Evolutionary conservation across 2,888 invertebrate genomes (phyloP), one percentile per base, ranked within the genome.

Genomic region (Platycheirus albimanus): DNA sequence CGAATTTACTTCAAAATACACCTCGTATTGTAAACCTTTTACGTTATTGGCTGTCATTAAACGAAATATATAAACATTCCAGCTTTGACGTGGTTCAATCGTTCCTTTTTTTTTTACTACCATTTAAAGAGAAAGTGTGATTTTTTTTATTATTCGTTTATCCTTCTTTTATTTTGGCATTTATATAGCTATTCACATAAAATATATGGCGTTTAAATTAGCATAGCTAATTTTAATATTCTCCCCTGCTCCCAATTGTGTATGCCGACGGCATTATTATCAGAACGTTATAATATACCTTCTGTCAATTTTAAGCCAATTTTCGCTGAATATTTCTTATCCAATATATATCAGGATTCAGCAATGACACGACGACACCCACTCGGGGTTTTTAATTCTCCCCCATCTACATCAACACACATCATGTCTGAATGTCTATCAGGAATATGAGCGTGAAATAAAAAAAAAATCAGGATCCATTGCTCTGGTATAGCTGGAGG

Each of bases 281-380:
- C 74, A 41, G 33, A 30, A 30, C 54, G 51, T 41, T 58, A 41
- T 58, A 33, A 33, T 33, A 4, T 8, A 33, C 30, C 30, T 8
- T 41, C 45, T 69, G 49, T 33, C 74, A 79, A 79, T 74, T 79
- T 79, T 72, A 74, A 79, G 74, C 66, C 74, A 79, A 79, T 74
- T 79, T 75, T 15, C 52, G 36, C 19, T 13, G 19, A 72, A 51
- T 51, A 43, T 71, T 64, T 13, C 41, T 61, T 67, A 38, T 74
- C 45, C 15, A 38, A 47, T 38, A 52, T n/a, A n/a, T n/a, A n/a
- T n/a, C n/a, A n/a, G n/a, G n/a, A n/a, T 61, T 58, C 30, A 11
- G 20, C 47, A 70, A 19, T n/a, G 19, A 54, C 66, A 52, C 10
- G 41, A 52, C 10, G 41, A 20, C 52, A 67, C 30, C 41, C 52